Percentiles rank a stretch among this genome's conserved stretches.
Evolutionary conservation across 2,888 invertebrate species (phyloP).

Genomic region (Desoria tigrina): DNA sequence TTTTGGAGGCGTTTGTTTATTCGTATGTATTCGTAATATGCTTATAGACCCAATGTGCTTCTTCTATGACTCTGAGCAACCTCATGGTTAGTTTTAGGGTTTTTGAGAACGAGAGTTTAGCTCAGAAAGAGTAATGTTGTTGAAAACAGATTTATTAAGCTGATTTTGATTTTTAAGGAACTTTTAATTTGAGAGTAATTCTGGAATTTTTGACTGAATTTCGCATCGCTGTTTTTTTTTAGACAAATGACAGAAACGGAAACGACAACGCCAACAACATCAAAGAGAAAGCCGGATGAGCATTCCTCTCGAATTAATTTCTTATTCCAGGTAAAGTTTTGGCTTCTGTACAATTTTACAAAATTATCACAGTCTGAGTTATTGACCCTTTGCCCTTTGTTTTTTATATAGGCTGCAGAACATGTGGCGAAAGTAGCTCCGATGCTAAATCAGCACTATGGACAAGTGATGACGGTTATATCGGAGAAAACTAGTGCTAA

Average conservation of each 20-base stretch:
- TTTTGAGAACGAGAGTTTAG: not conserved
- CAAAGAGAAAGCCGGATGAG: constrained; percentile 30
- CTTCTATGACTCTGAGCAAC: not conserved
- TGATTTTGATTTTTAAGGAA: too few species aligned
- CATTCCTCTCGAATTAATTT: constrained; percentile 43
- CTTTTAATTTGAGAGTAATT: not conserved
- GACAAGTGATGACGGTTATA: constrained; percentile 39
- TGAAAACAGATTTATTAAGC: too few species aligned
- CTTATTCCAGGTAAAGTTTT: constrained; percentile 50
- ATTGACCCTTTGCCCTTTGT: too few species aligned
- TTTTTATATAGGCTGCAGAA: constrained; percentile 29
- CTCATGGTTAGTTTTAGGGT: not conserved
- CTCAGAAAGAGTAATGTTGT: too few species aligned
- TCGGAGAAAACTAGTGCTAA: constrained; percentile 49
- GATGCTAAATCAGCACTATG: constrained; percentile 41
- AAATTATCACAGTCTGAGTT: too few species aligned
- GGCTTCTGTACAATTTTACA: not conserved
- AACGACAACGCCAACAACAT: too few species aligned
- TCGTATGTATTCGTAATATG: too few species aligned
- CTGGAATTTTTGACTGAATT: not conserved
- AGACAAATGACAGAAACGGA: too few species aligned
- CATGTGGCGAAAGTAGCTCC: constrained; percentile 29
- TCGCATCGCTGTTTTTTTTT: too few species aligned
- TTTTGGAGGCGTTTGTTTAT: too few species aligned
- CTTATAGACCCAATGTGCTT: constrained; percentile 9